These are phyloP conservation scores for Agapetus fuscipes DNA, from an alignment of 2,888 invertebrate genomes.

Conservation along the genomic window DNA sequence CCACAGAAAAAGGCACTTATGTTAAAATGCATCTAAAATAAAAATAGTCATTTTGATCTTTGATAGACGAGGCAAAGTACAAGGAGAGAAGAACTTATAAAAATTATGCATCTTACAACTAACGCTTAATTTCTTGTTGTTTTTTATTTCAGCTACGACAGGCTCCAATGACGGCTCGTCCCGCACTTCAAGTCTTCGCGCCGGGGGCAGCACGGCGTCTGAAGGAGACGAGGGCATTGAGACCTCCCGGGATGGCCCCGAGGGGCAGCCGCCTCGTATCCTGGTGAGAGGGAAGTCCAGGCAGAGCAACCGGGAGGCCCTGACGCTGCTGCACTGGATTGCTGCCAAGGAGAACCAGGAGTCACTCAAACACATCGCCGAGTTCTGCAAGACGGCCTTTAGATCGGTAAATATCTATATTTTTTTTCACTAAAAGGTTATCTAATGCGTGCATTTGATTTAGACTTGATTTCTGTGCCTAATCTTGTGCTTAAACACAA, in stretches of 20 bases:
- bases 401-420: background rate
- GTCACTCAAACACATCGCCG: conserved; percentile 65
- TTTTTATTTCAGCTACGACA: background rate
- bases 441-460: background rate
- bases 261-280: conserved; percentile 31
- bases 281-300: conserved; percentile 28
- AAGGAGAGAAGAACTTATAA: no score
- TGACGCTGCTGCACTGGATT: conserved; percentile 78
- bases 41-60: no score
- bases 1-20: no score
- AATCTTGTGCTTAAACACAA: no score
- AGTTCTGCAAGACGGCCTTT: conserved; percentile 62
- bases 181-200: conserved; percentile 17
- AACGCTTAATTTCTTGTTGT: background rate
- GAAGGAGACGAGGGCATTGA: conserved; percentile 20
- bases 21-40: no score
- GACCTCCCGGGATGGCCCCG: conserved; percentile 22
- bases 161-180: conserved; percentile 18
- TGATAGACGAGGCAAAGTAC: no score
- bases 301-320: conserved; percentile 34
- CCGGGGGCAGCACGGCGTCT: conserved; percentile 17
- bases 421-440: conserved; percentile 26
- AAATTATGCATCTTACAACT: background rate
- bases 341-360: conserved; percentile 72
- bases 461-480: no score